A percentile compares a stretch with the other conserved stretches of the same genome.
Conservation (phyloP, 2,797 vertebrate species). For the Anguilla obscura region DNA sequence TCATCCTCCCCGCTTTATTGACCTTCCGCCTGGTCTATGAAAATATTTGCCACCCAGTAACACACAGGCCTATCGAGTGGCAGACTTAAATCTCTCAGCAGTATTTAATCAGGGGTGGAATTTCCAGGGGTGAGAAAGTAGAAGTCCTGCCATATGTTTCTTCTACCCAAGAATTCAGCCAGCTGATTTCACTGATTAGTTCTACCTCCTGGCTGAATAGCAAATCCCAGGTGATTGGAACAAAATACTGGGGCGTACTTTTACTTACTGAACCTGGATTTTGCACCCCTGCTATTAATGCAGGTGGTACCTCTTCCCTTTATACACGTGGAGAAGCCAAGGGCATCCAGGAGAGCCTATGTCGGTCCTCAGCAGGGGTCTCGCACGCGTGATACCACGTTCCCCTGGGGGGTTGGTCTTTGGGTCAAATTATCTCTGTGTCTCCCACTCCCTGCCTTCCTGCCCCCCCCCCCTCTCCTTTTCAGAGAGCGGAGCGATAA, state of each 20-base stretch:
- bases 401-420: background rate
- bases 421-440: background rate
- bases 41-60: background rate
- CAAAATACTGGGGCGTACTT: background rate
- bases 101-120: background rate
- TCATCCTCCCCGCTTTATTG: background rate
- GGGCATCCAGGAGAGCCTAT: background rate
- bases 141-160: background rate
- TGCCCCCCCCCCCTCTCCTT: no score
- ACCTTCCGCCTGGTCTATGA: background rate
- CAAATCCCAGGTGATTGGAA: background rate
- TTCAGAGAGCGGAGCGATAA: slow-evolving; percentile 74
- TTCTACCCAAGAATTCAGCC: background rate
- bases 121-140: background rate
- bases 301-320: background rate
- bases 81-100: background rate
- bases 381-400: background rate
- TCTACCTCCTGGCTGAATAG: background rate
- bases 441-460: background rate
- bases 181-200: background rate
- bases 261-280: background rate
- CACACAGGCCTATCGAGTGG: background rate
- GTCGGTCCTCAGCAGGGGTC: background rate
- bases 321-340: background rate
- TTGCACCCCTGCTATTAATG: background rate